Evolutionary conservation across 2,113 vertebrate genomes (phyloP), one percentile per base, ranked within the genome.

Genomic region (Peucedramus taeniatus): DNA sequence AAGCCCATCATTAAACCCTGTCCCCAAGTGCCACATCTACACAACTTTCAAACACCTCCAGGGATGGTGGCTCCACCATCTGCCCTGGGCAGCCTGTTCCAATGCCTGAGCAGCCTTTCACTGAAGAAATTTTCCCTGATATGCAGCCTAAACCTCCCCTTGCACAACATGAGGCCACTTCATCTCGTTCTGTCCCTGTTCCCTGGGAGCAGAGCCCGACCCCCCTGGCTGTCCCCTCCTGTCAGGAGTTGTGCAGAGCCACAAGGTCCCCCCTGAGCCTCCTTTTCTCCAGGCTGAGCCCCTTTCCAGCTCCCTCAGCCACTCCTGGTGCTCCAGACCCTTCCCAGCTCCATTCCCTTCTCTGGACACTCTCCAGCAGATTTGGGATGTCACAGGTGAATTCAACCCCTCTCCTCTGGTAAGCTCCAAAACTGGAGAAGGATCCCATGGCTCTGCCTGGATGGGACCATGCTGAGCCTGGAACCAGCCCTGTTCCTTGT

Each of bases 141-240:
- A 35, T 42, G 35, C 61, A 59, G 21, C 1, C 11, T 10, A 50
- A 42, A 42, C 8, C 26, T 76, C 20, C 13, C 9, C 13, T 42
- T 3, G 13, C 13, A 20, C 42, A n/a, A 3, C 4, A 0, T 24
- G 24, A 42, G 28, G 9, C 7, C 13, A 2, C 2, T 40, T 15
- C 10, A 6, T 7, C 35, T 57, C 0, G 0, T 57, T 0, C 35
- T 10, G 8, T 84, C 28, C 33, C 15, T 50, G 31, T 61, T 31
- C 31, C 80, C 66, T 24, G 13, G n/a, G 15, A 15, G 50, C 59
- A 74, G 9, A 47, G 23, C n/a, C n/a, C 0, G 2, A 33, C 2
- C 2, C 22, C n/a, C 77, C 31, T 0, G 0, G 13, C 13, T 74
- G 11, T 15, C 21, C 28, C n/a, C 60, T 75, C 70, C 70, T 75